phyloP scores from a whole-genome alignment of 23 tunicate species.

The Trididemnum nubilum region DNA sequence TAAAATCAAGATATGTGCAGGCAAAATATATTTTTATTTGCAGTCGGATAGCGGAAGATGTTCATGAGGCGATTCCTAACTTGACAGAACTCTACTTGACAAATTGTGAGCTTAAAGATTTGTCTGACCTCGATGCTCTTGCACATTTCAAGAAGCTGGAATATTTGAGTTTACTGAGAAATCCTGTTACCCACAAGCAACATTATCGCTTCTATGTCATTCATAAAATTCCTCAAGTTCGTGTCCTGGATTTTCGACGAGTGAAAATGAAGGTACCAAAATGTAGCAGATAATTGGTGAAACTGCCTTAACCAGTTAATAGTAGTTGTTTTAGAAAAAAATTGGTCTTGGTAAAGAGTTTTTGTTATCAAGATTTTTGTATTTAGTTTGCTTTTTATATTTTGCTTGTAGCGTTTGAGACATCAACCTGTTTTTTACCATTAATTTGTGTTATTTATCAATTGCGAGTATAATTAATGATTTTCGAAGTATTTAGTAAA shows the following conservation, averaged over 20 bases:
- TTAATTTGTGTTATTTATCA: too few species aligned
- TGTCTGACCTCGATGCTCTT: slow-evolving; percentile 62
- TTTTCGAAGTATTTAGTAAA: too few species aligned
- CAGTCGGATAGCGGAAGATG: slow-evolving; percentile 72
- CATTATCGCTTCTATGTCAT: slow-evolving; percentile 78
- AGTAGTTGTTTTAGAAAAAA: too few species aligned
- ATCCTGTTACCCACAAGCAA: slow-evolving; percentile 64
- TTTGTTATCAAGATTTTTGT: too few species aligned
- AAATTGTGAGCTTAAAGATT: slow-evolving; percentile 81
- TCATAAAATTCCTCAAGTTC: slow-evolving; percentile 61
- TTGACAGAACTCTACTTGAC: slow-evolving; percentile 76
- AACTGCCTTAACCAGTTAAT: too few species aligned
- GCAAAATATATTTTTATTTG: too few species aligned
- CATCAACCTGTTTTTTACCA: too few species aligned
- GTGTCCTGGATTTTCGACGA: slow-evolving; percentile 84
- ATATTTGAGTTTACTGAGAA: slow-evolving; percentile 69
- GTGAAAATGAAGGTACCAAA: slow-evolving; percentile 61
- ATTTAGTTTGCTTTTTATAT: too few species aligned
- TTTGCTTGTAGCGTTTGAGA: too few species aligned
- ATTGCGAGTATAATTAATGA: too few species aligned
- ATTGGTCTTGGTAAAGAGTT: too few species aligned
- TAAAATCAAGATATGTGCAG: too few species aligned
- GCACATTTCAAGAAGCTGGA: slow-evolving; percentile 75
- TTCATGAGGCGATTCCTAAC: slow-evolving; percentile 68
- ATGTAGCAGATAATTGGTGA: not conserved